phyloP scores from a whole-genome alignment of 2,113 vertebrate species.

The Nycticorax nycticorax region DNA sequence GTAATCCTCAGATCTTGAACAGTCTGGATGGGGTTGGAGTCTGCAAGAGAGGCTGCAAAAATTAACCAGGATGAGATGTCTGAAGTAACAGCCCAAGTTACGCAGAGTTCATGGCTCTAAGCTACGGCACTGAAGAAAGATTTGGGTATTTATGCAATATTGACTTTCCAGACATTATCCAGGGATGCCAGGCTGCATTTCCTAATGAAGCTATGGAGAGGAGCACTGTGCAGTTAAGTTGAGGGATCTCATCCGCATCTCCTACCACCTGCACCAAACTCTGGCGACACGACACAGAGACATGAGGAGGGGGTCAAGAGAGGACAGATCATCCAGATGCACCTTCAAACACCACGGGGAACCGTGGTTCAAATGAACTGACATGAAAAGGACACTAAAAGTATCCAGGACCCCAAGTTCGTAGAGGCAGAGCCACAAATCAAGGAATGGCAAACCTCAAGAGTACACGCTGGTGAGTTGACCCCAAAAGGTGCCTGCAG shows the following conservation, averaged over 20 bases:
- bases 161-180: background rate
- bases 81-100: background rate
- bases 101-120: background rate
- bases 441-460: background rate
- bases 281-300: background rate
- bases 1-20: conserved; percentile 79
- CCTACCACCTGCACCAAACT: background rate
- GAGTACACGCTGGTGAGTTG: background rate
- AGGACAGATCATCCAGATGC: background rate
- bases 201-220: background rate
- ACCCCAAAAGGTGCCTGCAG: background rate
- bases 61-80: conserved; percentile 2
- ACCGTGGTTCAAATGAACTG: background rate
- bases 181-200: background rate
- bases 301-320: background rate
- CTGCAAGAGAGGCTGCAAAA: conserved; percentile 45
- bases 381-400: background rate
- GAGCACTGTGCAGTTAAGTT: background rate
- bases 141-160: background rate
- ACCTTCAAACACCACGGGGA: background rate
- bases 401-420: accelerated
- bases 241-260: background rate
- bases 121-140: background rate
- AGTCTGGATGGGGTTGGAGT: conserved; percentile 65
- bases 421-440: background rate